These are phyloP conservation scores for Oryzias melastigma DNA, from an alignment of 2,113 vertebrate species.

Conservation along the genomic window DNA sequence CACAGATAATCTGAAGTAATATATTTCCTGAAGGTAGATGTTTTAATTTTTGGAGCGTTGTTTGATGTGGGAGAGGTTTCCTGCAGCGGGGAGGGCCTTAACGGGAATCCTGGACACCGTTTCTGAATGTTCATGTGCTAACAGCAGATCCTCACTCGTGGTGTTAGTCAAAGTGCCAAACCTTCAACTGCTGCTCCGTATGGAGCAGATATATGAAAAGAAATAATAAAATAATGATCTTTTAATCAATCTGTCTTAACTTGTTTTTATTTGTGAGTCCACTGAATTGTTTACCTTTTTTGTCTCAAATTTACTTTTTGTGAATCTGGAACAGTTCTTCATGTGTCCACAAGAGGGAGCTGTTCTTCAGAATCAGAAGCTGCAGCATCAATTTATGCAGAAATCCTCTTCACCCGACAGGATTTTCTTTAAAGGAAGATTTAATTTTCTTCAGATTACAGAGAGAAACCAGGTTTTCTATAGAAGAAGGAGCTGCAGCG, in stretches of 20 bases:
- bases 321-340: no score
- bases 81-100: slow-evolving; percentile 49
- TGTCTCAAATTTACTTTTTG: background rate
- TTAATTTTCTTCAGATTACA: no score
- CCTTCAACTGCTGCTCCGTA: slow-evolving; percentile 54
- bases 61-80: slow-evolving; percentile 41
- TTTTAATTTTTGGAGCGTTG: slow-evolving; percentile 38
- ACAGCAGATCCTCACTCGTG: slow-evolving; percentile 23
- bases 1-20: slow-evolving; percentile 63
- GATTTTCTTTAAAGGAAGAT: no score
- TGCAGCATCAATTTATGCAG: no score
- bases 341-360: no score
- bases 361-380: no score
- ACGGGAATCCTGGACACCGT: slow-evolving; percentile 20
- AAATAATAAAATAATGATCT: slow-evolving; percentile 58
- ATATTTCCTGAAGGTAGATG: slow-evolving; percentile 38
- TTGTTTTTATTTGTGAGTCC: no score
- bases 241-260: slow-evolving; percentile 48
- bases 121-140: slow-evolving; percentile 49
- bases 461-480: no score
- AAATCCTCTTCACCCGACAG: no score
- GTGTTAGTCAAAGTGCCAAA: slow-evolving; percentile 64
- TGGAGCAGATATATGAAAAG: slow-evolving; percentile 26
- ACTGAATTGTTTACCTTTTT: background rate
- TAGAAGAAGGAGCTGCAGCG: background rate